phyloP scores from a whole-genome alignment of 2,113 vertebrate species.

The Pardalotus punctatus region DNA sequence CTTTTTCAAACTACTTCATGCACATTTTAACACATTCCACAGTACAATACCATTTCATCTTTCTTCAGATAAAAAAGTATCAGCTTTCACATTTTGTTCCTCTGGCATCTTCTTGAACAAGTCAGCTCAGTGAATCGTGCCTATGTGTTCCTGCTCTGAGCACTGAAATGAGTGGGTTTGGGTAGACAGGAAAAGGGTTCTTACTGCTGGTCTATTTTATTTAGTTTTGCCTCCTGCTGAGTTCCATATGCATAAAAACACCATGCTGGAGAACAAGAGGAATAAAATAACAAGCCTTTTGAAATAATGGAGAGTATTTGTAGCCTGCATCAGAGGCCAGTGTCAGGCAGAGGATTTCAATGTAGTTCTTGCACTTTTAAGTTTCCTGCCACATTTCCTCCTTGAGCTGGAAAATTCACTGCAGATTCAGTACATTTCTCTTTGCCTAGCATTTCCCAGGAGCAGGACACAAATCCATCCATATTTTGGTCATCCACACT shows the following conservation, averaged over 20 bases:
- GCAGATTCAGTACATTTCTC: neutral
- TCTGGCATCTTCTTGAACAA: neutral
- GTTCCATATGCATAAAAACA: neutral
- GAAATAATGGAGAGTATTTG: neutral
- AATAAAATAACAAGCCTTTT: neutral
- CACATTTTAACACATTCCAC: neutral
- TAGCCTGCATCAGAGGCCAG: neutral
- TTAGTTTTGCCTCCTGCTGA: neutral
- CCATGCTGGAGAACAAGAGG: neutral
- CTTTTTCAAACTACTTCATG: neutral
- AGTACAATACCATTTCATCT: neutral
- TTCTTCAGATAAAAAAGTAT: neutral
- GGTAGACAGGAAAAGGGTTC: neutral
- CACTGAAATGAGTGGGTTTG: neutral
- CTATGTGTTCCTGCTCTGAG: neutral
- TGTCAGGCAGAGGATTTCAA: neutral
- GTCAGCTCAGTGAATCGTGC: neutral
- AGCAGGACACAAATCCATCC: neutral
- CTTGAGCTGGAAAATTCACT: neutral
- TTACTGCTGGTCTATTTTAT: neutral
- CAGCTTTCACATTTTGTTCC: neutral
- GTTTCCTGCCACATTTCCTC: neutral
- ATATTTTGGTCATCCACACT: neutral
- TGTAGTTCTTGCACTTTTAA: neutral
- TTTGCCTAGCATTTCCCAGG: fast-evolving